These are phyloP conservation scores for Cydia pomonella DNA, from an alignment of 1,140 invertebrate species.

Conservation along the genomic window DNA sequence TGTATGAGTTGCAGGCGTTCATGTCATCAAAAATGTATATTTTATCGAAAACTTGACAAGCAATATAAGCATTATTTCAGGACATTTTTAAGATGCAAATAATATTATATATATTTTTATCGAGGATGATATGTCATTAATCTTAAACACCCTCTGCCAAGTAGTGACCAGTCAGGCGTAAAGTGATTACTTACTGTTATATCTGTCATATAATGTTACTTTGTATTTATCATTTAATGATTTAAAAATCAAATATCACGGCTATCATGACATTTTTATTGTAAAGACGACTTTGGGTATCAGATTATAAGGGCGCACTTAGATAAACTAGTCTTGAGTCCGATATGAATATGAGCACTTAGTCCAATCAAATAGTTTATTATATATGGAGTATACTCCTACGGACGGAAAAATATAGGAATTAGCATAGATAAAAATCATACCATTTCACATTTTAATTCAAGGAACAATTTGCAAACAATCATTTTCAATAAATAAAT, in stretches of 20 bases:
- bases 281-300: neutral
- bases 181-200: slow-evolving; percentile 44
- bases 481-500: too few relatives aligned
- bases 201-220: slow-evolving; percentile 41
- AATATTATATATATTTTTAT: neutral
- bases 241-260: neutral
- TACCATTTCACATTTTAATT: too few relatives aligned
- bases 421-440: too few relatives aligned
- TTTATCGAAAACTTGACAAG: neutral
- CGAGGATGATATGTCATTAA: neutral
- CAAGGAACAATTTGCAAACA: too few relatives aligned
- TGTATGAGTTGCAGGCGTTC: too few relatives aligned
- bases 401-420: too few relatives aligned
- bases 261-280: neutral
- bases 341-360: neutral
- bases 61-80: neutral
- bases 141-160: slow-evolving; percentile 31
- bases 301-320: neutral
- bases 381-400: neutral
- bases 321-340: neutral
- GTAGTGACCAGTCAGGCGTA: slow-evolving; percentile 38
- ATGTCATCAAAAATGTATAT: too few relatives aligned
- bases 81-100: neutral
- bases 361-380: neutral
- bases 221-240: slow-evolving; percentile 33